phyloP scores from a whole-genome alignment of 2,888 invertebrate species.

The Troides helena region DNA sequence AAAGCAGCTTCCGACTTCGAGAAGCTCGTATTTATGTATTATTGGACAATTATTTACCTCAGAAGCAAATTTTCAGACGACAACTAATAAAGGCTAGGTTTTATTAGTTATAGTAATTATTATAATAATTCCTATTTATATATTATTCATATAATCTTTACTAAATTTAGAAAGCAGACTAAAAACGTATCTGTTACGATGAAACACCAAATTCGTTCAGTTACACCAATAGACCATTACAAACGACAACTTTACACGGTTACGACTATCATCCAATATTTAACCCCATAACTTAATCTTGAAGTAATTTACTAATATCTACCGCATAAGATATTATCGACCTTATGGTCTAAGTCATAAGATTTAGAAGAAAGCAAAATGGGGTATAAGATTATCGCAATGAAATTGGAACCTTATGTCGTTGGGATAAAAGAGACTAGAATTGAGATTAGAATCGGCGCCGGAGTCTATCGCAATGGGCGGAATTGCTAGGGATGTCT shows the following conservation, averaged over 20 bases:
- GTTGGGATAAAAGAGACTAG: slow-evolving; percentile 1
- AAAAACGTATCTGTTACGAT: not conserved
- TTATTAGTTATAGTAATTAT: too few species aligned
- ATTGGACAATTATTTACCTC: too few species aligned
- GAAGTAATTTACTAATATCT: slow-evolving; percentile 5
- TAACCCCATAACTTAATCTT: slow-evolving; percentile 39
- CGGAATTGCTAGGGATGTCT: slow-evolving; percentile 23
- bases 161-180: too few species aligned
- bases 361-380: not conserved
- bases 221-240: slow-evolving; percentile 32
- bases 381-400: not conserved
- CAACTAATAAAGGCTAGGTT: too few species aligned
- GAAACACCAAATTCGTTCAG: slow-evolving; percentile 13
- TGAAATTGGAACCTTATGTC: slow-evolving; percentile 16
- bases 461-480: slow-evolving; percentile 29
- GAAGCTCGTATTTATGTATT: too few species aligned
- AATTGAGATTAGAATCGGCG: slow-evolving; percentile 5
- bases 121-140: too few species aligned
- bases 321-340: not conserved
- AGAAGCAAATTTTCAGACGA: too few species aligned
- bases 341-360: slow-evolving; percentile 8
- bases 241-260: slow-evolving; percentile 32
- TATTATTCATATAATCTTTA: too few species aligned
- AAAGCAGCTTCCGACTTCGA: too few species aligned
- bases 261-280: slow-evolving; percentile 41